Percentiles rank a stretch among this genome's conserved stretches.
phyloP scores from a whole-genome alignment of 2,797 vertebrate genomes.

The Girardinus metallicus region DNA sequence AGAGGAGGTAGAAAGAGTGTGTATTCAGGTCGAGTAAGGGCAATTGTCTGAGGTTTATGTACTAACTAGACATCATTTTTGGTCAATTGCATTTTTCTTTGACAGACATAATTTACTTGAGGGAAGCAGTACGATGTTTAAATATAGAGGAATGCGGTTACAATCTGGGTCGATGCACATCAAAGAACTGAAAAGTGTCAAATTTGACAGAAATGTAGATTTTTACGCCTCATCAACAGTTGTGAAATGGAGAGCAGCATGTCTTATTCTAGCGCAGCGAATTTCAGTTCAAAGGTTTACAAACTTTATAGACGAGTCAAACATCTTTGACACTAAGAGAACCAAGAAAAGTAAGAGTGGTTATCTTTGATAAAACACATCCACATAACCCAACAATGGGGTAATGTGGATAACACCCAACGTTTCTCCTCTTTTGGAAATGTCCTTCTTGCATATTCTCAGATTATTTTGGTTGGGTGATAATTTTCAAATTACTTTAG shows the following conservation, averaged over 20 bases:
- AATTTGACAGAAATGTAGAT: not conserved
- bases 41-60: not conserved
- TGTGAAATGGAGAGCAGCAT: not conserved
- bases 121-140: not conserved
- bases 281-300: not conserved
- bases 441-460: not conserved
- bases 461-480: not conserved
- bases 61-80: not conserved
- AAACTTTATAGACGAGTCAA: not conserved
- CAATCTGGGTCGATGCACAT: not conserved
- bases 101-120: not conserved
- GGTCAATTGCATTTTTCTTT: not conserved
- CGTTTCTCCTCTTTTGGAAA: too few species aligned
- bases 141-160: not conserved
- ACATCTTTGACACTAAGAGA: not conserved
- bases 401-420: too few species aligned
- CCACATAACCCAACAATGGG: not conserved
- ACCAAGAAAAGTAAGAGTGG: not conserved
- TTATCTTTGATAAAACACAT: not conserved
- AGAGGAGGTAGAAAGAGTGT: too few species aligned
- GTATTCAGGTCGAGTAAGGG: not conserved
- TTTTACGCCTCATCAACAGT: not conserved
- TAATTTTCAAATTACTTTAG: too few species aligned
- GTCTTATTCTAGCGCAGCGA: not conserved
- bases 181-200: not conserved